Base-by-base conservation (phyloP, 2,888 invertebrate genomes). In the Nomada flava region DNA sequence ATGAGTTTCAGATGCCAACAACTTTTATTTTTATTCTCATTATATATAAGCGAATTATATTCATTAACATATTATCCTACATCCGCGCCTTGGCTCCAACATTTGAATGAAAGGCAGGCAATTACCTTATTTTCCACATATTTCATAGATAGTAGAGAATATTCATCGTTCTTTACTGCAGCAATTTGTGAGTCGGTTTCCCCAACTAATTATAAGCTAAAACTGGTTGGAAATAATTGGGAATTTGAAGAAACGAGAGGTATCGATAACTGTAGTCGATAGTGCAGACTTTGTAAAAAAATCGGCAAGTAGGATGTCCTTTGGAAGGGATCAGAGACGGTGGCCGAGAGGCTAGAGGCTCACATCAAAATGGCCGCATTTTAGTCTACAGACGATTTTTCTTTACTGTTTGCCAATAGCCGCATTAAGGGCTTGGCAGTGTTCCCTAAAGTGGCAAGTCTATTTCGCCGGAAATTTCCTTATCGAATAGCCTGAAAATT, bases 281-380 rank as follows among this genome's bases (percentile, higher is more conserved):
- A 77, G 20, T 36, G 47, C 13, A 36, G 50, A 75, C 50, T 73
- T 83, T 78, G 75, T 78, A 84, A 86, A 85, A 85, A 86, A 85
- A 80, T 83, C 73, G 83, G 82, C 76, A 83, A 85, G 77, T 77
- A 76, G 81, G 77, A 72, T 76, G 76, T 74, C 73, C 73, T 78
- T 57, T 80, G 82, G 83, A 77, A 85, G 80, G 83, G 77, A 73
- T 75, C 73, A 80, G 85, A 78, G 85, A 86, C 85, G 85, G 85
- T 86, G 85, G 76, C 79, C 79, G 79, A 83, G 36, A 7, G 36
- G 36, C 18, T n/a, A 57, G 79, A 88, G 85, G 75, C 77, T 83
- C 88, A 87, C 85, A 87, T 82, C 96, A 97, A 96, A 96, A 97
- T 97, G 97, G 97, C 97, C 96, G 97, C 97, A 96, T 96, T 96